phyloP scores from a whole-genome alignment of 2,888 invertebrate genomes.

The Apeira syringaria region DNA sequence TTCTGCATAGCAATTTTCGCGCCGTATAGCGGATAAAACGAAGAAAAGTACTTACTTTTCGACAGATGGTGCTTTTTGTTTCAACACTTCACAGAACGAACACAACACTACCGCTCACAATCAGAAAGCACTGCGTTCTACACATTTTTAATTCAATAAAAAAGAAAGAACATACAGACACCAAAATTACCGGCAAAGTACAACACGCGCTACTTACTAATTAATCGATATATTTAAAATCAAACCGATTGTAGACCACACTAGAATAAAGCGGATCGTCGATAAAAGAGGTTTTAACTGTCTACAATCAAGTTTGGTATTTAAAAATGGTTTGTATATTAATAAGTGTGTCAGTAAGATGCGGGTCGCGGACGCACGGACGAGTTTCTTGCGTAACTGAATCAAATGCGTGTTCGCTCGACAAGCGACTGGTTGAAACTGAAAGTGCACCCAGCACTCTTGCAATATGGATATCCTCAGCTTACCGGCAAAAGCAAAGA shows the following conservation, averaged over 20 bases:
- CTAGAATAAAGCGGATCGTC: slow-evolving; percentile 14
- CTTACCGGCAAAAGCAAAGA: slow-evolving; percentile 14
- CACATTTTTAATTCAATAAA: slow-evolving; percentile 44
- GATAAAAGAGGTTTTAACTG: slow-evolving; percentile 21
- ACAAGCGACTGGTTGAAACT: slow-evolving; percentile 66
- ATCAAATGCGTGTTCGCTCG: slow-evolving; percentile 56
- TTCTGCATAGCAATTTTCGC: no score
- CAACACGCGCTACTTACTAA: slow-evolving; percentile 16
- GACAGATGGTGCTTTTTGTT: slow-evolving; percentile 75
- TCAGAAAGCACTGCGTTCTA: slow-evolving; percentile 55
- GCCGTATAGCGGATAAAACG: no score
- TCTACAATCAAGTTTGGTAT: slow-evolving; percentile 26
- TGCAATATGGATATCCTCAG: slow-evolving; percentile 24
- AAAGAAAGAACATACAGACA: slow-evolving; percentile 37
- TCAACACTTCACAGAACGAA: slow-evolving; percentile 62
- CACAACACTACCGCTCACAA: slow-evolving; percentile 57
- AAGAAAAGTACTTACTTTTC: slow-evolving; percentile 77
- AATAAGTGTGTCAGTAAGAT: slow-evolving; percentile 68
- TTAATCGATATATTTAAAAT: slow-evolving; percentile 5
- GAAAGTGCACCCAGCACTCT: slow-evolving; percentile 59
- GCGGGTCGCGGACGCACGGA: slow-evolving; percentile 55
- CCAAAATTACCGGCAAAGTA: slow-evolving; percentile 15
- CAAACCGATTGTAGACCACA: slow-evolving; percentile 1
- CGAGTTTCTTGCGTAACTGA: slow-evolving; percentile 46
- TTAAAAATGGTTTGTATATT: slow-evolving; percentile 25